A percentile compares a stretch with the other conserved stretches of the same genome.
These are phyloP conservation scores for Lepisosteus oculatus DNA, from an alignment of 2,113 vertebrate genomes.

Conservation along the genomic window DNA sequence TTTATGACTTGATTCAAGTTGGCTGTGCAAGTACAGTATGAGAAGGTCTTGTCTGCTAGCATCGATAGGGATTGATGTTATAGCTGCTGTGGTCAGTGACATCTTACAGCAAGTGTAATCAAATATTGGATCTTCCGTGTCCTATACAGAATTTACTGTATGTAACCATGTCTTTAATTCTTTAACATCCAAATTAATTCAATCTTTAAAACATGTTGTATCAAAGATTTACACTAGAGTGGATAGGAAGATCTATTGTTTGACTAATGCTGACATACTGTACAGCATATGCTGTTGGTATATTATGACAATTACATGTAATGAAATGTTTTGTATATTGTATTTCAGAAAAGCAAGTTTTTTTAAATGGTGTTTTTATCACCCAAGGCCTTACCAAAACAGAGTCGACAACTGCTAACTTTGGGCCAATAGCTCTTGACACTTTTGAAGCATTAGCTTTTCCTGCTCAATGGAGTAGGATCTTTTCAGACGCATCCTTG, in stretches of 20 bases:
- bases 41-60: not conserved
- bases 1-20: not conserved
- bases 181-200: no score
- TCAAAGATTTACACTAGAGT: no score
- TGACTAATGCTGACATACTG: no score
- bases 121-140: no score
- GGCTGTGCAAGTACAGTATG: not conserved
- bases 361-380: not conserved
- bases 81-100: not conserved
- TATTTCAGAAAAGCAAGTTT: not conserved
- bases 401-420: not conserved
- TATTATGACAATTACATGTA: no score
- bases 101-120: not conserved
- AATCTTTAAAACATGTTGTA: no score
- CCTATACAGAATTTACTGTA: no score
- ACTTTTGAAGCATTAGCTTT: not conserved
- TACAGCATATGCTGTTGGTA: no score
- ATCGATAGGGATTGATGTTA: not conserved
- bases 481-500: not conserved
- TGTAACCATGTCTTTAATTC: no score
- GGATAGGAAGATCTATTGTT: no score
- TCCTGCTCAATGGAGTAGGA: not conserved
- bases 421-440: not conserved
- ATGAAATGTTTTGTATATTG: no score
- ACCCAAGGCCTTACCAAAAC: not conserved